Evolutionary conservation across 2,797 vertebrate species (phyloP), one percentile per base, ranked within the genome.

Genomic region (Pseudochromis fuscus): DNA sequence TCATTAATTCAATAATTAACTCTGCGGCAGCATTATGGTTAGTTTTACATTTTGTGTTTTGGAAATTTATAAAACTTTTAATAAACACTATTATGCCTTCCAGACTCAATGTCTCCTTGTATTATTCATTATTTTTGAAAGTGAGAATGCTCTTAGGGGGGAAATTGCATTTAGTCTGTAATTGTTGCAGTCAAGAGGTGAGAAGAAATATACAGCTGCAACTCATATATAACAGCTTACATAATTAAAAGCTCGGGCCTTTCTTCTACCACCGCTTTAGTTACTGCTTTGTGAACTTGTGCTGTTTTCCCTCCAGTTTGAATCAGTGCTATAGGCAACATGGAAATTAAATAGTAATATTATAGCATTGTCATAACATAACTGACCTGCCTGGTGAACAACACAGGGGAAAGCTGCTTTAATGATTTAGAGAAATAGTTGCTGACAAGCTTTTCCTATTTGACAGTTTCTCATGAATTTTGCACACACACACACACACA

Each of bases 1-100:
- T 72, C 59, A 55, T 84, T 33, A 65, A 51, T 76, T 77, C 31
- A 68, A 27, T 81, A 74, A 88, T 88, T 77, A 75, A 55, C 25
- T 35, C 37, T 52, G 27, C 19, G 27, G n/a, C 35, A 78, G 23
- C 40, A 60, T 55, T 65, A 57, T 25, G 37, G 30, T 60, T 46
- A 52, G 51, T 44, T 76, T 74, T 53, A 68, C 28, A 70, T 77
- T 64, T 33, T 11, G 12, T 11, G 31, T 42, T 42, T 78, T 30
- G 0, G n/a, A 37, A 74, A 72, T 74, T 9, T 25, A 75, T 44
- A 45, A 68, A 80, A 81, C 65, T 45, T 73, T 19, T 44, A 62
- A 59, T 64, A 74, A 79, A 77, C 46, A 38, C 40, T 16, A 31
- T n/a, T 45, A 13, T 51, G 48, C 53, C 57, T 69, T 51, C 27